Conservation (phyloP, 2,797 vertebrate genomes). For the Otolemur crassicaudatus region DNA sequence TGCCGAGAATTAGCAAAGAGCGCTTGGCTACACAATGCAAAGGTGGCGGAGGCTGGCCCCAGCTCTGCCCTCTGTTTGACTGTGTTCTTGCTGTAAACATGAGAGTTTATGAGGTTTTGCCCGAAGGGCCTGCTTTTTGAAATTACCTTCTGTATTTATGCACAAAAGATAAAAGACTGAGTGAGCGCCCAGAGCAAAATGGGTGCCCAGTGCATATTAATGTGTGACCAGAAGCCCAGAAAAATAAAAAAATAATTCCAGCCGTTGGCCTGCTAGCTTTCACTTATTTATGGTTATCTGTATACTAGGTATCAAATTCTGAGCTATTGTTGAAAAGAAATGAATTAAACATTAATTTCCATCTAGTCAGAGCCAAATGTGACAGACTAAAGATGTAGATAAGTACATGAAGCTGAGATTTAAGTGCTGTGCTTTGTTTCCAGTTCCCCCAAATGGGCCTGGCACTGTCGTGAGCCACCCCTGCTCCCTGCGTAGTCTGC, state of each 20-base stretch:
- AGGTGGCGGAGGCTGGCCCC: neutral
- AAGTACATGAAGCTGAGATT: neutral
- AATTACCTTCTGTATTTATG: neutral
- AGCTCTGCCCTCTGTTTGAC: neutral
- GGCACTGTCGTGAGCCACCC: neutral
- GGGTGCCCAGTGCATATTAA: conserved; percentile 1
- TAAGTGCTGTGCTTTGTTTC: neutral
- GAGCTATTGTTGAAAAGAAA: conserved; percentile 23
- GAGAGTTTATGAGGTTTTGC: neutral
- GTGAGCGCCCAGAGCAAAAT: neutral
- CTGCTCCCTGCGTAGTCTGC: neutral
- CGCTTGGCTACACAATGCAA: neutral
- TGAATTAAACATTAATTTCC: conserved; percentile 35
- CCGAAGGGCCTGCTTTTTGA: neutral
- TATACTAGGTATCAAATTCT: neutral
- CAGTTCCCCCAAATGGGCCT: no score
- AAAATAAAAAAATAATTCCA: neutral
- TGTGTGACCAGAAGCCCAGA: neutral
- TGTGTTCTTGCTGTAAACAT: neutral
- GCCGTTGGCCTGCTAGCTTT: conserved; percentile 5
- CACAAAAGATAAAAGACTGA: neutral
- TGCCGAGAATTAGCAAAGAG: neutral
- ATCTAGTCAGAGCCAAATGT: neutral
- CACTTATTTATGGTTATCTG: conserved; percentile 27
- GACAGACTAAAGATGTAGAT: neutral